A percentile compares a stretch with the other conserved stretches of the same genome.
Evolutionary conservation across 2,113 vertebrate species (phyloP).

Genomic region (Cebus imitator): DNA sequence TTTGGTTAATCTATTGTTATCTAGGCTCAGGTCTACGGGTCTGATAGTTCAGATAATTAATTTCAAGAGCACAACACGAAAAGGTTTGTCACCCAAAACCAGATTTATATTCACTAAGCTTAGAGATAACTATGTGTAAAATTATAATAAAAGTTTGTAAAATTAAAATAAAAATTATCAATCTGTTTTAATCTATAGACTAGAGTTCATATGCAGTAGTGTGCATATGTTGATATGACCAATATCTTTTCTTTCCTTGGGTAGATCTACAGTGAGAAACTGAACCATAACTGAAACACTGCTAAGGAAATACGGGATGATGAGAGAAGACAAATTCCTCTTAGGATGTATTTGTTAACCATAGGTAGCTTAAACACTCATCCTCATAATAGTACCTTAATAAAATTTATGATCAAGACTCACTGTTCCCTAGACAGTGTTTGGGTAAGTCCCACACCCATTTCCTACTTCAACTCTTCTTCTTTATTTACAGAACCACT

Average conservation of each 20-base stretch:
- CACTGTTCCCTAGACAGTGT: neutral
- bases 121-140: neutral
- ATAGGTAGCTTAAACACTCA: neutral
- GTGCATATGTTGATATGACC: neutral
- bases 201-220: neutral
- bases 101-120: neutral
- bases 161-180: neutral
- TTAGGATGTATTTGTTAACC: neutral
- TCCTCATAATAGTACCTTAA: neutral
- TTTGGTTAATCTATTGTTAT: slow-evolving; percentile 1
- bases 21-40: neutral
- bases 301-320: neutral
- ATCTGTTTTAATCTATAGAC: neutral
- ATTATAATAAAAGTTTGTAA: neutral
- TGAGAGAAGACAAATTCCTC: neutral
- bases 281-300: neutral
- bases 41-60: neutral
- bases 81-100: neutral
- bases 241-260: neutral
- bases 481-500: neutral
- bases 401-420: slow-evolving; percentile 2
- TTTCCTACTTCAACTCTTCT: neutral
- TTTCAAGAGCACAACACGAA: slow-evolving; percentile 7
- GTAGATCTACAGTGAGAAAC: neutral
- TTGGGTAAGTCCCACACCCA: neutral